Percentiles rank a stretch among this genome's conserved stretches.
phyloP scores from a whole-genome alignment of 1,140 invertebrate species.

The Pinna nobilis region DNA sequence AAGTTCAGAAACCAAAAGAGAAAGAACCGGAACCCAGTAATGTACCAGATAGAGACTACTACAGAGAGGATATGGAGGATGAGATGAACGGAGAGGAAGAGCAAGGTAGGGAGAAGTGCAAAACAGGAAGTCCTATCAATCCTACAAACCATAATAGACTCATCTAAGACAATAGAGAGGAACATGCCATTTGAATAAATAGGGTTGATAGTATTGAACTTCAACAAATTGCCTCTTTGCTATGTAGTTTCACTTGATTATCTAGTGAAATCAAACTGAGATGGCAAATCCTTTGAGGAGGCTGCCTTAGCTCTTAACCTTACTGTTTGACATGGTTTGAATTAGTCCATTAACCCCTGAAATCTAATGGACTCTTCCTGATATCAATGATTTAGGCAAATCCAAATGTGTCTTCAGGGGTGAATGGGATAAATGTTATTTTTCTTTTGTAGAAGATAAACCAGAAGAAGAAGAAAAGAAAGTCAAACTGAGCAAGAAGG shows the following conservation, averaged over 20 bases:
- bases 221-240: background rate
- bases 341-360: background rate
- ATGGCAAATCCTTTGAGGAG: background rate
- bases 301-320: background rate
- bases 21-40: background rate
- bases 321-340: background rate
- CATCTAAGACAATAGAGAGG: too few species aligned
- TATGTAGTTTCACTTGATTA: background rate
- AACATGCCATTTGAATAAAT: background rate
- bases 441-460: slow-evolving; percentile 38
- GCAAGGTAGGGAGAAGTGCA: background rate
- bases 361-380: too few species aligned
- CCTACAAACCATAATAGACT: too few species aligned
- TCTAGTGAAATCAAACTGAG: background rate
- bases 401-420: too few species aligned
- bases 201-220: background rate
- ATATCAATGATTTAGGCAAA: too few species aligned
- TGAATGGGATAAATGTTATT: too few species aligned
- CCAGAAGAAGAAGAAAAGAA: slow-evolving; percentile 59
- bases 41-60: too few species aligned
- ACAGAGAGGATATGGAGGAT: background rate
- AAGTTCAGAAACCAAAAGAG: background rate
- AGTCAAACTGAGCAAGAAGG: slow-evolving; percentile 90
- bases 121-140: background rate
- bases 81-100: background rate